Evolutionary conservation across 2,888 invertebrate species (phyloP), one percentile per base, ranked within the genome.

Genomic region (Orthonevra nobilis): DNA sequence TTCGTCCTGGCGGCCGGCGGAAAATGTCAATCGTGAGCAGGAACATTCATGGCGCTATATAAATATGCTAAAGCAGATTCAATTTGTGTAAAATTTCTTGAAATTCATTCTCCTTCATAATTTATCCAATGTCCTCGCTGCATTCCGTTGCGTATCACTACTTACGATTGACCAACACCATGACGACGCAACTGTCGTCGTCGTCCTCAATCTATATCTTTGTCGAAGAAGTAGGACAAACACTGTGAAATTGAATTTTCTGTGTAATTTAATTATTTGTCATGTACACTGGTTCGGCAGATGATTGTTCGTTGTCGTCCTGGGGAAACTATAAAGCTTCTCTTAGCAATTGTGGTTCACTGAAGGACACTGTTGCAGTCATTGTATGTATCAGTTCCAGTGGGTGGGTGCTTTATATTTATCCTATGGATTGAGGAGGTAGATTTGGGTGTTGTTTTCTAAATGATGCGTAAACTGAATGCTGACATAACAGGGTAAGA

Each of bases 211-310:
- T 46, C 34, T 54, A 60, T 68, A 60, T n/a, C 77, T 77, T 54
- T 50, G n/a, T n/a, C n/a, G n/a, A n/a, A n/a, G n/a, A 77, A 77
- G 58, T 72, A 64, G 77, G 70, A 54, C 72, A 72, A 70, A 77
- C 77, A 77, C 64, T 77, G 72, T 54, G 72, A n/a, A 72, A 72
- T 72, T 60, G 64, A 77, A 72, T 77, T 77, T 72, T 58, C 58
- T 72, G 54, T 72, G 72, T 77, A 77, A 77, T 64, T 77, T 72
- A 72, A 77, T 75, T 75, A 69, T 75, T 72, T 66, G 72, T 77
- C 54, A 38, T 77, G 64, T 77, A 64, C 58, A 58, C 63, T 64
- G 40, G 23, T 42, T 44, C 34, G 15, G 28, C 56, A 17, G 26
- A 63, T 23, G 50, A 48, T 40, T 17, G 17, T 28, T 48, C 7